Percentiles rank a stretch among this genome's conserved stretches.
Conservation (phyloP, 1,140 invertebrate species). For the Choristoneura fumiferana region DNA sequence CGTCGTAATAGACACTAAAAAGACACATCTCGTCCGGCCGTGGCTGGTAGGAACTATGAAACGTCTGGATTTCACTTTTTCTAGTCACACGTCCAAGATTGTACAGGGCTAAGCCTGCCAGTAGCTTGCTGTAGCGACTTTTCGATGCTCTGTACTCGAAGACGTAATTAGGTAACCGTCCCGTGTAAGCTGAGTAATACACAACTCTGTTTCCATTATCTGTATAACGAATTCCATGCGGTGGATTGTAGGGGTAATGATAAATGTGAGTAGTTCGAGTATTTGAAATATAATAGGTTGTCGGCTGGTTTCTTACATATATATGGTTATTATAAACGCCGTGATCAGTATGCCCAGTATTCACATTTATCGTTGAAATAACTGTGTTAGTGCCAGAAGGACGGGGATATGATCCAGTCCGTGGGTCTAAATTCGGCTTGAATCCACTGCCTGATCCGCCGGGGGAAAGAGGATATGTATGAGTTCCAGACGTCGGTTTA, state of each 20-base stretch:
- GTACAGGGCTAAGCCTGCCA: background rate
- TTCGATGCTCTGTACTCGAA: constrained; percentile 6
- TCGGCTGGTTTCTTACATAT: background rate
- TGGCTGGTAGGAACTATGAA: background rate
- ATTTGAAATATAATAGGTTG: background rate
- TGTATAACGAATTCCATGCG: background rate
- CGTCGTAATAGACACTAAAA: background rate
- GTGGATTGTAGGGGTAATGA: background rate
- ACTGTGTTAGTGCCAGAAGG: no score
- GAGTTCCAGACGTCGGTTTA: no score
- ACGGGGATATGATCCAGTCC: no score
- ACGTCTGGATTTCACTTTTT: background rate
- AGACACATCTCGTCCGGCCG: background rate
- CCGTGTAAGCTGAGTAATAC: background rate
- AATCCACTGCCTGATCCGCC: no score
- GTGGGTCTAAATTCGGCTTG: no score
- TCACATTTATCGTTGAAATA: no score
- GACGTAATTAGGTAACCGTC: background rate
- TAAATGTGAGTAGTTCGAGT: background rate
- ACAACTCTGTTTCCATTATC: background rate
- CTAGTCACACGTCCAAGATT: constrained; percentile 12
- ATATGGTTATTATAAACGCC: background rate
- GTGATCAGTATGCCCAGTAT: no score
- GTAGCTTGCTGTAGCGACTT: background rate
- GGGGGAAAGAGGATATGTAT: no score